phyloP scores from a whole-genome alignment of 2,797 vertebrate genomes.

The Alosa sapidissima region DNA sequence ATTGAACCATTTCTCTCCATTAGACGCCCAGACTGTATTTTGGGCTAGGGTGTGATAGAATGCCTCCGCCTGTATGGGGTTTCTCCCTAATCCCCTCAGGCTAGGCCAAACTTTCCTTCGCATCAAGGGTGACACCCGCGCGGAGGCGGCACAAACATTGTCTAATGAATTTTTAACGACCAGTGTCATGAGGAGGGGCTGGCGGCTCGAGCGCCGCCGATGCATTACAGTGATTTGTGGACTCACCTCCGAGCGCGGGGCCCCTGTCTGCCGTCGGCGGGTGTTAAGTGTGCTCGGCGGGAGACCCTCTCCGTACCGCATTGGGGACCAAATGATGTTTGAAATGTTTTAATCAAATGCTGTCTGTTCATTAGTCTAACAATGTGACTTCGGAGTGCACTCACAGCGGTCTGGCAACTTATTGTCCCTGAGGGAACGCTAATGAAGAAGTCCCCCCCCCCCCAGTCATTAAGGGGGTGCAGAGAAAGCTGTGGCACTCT shows the following conservation, averaged over 20 bases:
- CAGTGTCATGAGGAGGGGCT: slow-evolving; percentile 45
- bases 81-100: slow-evolving; percentile 57
- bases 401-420: slow-evolving; percentile 65
- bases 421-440: slow-evolving; percentile 65
- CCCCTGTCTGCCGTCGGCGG: slow-evolving; percentile 62
- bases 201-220: slow-evolving; percentile 40
- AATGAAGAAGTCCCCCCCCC: slow-evolving; percentile 66
- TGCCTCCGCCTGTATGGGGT: neutral
- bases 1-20: neutral
- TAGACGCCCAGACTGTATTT: neutral
- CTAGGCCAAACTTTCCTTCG: slow-evolving; percentile 52
- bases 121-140: slow-evolving; percentile 68
- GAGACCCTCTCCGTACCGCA: slow-evolving; percentile 60
- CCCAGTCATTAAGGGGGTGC: slow-evolving; percentile 56
- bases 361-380: slow-evolving; percentile 81
- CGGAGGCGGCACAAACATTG: slow-evolving; percentile 68
- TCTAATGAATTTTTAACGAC: slow-evolving; percentile 75
- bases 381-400: slow-evolving; percentile 64
- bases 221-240: slow-evolving; percentile 71
- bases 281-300: slow-evolving; percentile 69
- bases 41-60: neutral
- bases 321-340: slow-evolving; percentile 75
- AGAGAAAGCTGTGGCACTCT: slow-evolving; percentile 52
- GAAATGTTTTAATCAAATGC: slow-evolving; percentile 83
- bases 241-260: slow-evolving; percentile 70